Percentiles rank a stretch among this genome's conserved stretches.
phyloP scores from a whole-genome alignment of 2,113 vertebrate genomes.

The Tragelaphus strepsiceros region DNA sequence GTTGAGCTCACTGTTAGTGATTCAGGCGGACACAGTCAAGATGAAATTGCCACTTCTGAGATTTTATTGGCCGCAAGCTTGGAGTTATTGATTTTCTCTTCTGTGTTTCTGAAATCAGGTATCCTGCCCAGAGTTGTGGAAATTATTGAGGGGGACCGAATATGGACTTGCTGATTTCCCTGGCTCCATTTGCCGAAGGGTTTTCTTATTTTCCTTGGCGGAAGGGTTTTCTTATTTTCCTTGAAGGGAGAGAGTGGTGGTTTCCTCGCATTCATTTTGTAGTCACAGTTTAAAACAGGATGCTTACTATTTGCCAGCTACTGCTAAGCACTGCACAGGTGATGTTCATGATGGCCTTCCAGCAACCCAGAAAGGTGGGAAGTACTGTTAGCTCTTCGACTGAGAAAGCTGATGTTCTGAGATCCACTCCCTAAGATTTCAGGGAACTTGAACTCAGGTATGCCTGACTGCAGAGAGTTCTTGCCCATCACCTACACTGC shows the following conservation, averaged over 20 bases:
- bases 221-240: not conserved
- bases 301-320: not conserved
- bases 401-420: not conserved
- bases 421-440: not conserved
- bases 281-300: not conserved
- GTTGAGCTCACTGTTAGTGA: not conserved
- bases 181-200: not conserved
- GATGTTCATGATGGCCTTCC: rapidly evolving
- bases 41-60: not conserved
- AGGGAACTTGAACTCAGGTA: not conserved
- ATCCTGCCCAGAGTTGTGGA: not conserved
- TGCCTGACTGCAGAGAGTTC: not conserved
- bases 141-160: not conserved
- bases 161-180: not conserved
- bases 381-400: not conserved
- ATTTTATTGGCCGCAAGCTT: not conserved
- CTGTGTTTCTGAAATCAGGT: conserved; percentile 21
- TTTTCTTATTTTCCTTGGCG: not conserved
- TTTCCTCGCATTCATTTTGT: not conserved
- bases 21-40: not conserved
- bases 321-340: not conserved
- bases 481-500: not conserved
- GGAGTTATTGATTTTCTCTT: not conserved
- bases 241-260: not conserved
- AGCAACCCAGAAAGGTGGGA: not conserved